A percentile compares a stretch with the other conserved stretches of the same genome.
These are phyloP conservation scores for Sitta carolinensis DNA, from an alignment of 2,797 vertebrate species.

Conservation along the genomic window DNA sequence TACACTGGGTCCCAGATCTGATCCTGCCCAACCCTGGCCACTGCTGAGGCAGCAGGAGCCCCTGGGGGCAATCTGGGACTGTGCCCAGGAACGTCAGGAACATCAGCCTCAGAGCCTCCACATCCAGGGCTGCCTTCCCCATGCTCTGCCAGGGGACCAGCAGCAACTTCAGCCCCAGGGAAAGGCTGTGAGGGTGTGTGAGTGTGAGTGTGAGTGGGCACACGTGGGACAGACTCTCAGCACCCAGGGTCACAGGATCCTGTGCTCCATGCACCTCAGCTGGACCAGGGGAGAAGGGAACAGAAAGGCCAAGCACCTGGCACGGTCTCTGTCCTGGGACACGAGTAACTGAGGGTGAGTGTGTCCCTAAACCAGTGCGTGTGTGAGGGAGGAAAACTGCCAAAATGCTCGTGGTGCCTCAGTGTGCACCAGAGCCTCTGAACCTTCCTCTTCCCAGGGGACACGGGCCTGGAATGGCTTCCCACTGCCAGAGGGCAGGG, in stretches of 20 bases:
- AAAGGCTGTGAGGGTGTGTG: not conserved
- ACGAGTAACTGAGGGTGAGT: fast-evolving
- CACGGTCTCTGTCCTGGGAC: not conserved
- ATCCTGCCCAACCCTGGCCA: not conserved
- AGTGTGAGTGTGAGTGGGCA: not conserved
- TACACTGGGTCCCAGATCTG: not conserved
- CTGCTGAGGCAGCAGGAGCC: not conserved
- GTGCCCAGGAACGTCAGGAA: not conserved
- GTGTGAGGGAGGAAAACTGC: not conserved
- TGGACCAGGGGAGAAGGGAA: not conserved
- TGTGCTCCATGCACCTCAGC: not conserved
- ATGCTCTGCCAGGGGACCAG: fast-evolving
- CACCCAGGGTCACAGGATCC: not conserved
- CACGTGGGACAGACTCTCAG: not conserved
- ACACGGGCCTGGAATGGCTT: not conserved
- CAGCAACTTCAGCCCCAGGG: fast-evolving
- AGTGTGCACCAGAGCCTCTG: not conserved
- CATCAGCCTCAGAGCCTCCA: not conserved
- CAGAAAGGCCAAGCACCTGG: not conserved
- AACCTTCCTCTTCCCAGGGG: not conserved
- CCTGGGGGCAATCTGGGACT: not conserved
- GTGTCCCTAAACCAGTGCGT: not conserved
- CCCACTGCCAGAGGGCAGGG: not conserved
- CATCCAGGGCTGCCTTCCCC: not conserved
- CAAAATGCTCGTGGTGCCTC: fast-evolving